Percentiles rank a stretch among this genome's conserved stretches.
Conservation (phyloP, 2,113 vertebrate genomes). For the Ptilorrhoa leucosticta region DNA sequence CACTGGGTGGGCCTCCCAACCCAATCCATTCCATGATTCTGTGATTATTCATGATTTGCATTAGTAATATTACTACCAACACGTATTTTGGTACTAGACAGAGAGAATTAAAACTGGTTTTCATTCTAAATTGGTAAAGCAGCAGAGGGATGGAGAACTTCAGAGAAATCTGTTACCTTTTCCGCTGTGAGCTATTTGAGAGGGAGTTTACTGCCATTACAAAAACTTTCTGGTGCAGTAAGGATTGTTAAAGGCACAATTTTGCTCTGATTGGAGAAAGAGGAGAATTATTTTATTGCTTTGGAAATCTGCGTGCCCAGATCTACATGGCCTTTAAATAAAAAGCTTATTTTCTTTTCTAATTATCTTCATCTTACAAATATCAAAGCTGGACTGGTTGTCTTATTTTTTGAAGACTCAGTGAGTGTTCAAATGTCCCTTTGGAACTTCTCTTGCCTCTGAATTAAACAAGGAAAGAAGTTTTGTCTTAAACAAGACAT, state of each 20-base stretch:
- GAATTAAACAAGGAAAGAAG: background rate
- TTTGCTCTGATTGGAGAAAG: background rate
- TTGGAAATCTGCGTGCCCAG: background rate
- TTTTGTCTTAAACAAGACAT: background rate
- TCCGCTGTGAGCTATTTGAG: background rate
- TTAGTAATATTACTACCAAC: background rate
- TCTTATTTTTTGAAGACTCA: background rate
- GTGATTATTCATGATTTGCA: background rate
- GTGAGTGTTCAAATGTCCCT: background rate
- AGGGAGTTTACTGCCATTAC: background rate
- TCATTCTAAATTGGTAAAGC: background rate
- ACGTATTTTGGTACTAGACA: background rate
- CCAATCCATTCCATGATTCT: background rate
- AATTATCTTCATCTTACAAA: background rate
- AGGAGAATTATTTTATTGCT: background rate
- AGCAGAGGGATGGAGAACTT: background rate
- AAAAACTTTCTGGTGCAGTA: background rate
- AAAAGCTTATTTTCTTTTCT: background rate
- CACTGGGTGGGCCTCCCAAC: fast-evolving
- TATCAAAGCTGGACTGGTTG: background rate
- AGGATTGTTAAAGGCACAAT: background rate
- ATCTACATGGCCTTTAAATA: background rate
- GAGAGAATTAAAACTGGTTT: background rate
- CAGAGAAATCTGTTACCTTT: background rate
- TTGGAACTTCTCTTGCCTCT: background rate